Evolutionary conservation across 2,888 invertebrate species (phyloP), one percentile per base, ranked within the genome.

Genomic region (Tridacna crocea): DNA sequence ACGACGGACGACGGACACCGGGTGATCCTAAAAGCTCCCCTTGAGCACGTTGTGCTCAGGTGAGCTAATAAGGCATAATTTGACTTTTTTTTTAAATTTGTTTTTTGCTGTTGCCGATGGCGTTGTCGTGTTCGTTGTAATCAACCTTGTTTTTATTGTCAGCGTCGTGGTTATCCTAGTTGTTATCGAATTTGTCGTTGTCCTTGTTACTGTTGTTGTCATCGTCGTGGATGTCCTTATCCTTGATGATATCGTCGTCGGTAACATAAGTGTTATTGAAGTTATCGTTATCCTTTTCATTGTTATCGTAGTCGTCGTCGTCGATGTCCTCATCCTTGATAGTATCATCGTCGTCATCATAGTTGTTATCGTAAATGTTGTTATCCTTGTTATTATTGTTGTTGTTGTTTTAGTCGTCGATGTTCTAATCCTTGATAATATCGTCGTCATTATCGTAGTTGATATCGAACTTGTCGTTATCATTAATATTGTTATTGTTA

Each of bases 371-470:
- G n/a, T 22, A 15, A n/a, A 11, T n/a, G 22, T 15, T 61, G 61
- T 61, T n/a, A 61, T 61, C 11, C 17, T 61, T 61, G n/a, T 15
- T 61, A n/a, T 61, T n/a, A 11, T 61, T 61, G 61, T 61, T n/a
- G n/a, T 61, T 61, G 61, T 61, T n/a, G n/a, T 22, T 61, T 12
- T n/a, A 12, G n/a, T 61, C n/a, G 12, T 61, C 22, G 24, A 17
- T 47, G n/a, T n/a, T n/a, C 4, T 61, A 22, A 15, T 48, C 58
- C 51, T 55, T 55, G 72, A 24, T 55, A 72, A 19, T 22, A 19
- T 22, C 72, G 55, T 55, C 26, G 72, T 55, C 55, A 55, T 17
- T 51, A 72, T n/a, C 12, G 72, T 72, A 51, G 55, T 26, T 55
- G 26, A 11, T 47, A 72, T 55, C 55, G 51, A 55, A 51, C 19